Conservation (phyloP, 2,797 vertebrate genomes). For the Heterohyrax brucei region DNA sequence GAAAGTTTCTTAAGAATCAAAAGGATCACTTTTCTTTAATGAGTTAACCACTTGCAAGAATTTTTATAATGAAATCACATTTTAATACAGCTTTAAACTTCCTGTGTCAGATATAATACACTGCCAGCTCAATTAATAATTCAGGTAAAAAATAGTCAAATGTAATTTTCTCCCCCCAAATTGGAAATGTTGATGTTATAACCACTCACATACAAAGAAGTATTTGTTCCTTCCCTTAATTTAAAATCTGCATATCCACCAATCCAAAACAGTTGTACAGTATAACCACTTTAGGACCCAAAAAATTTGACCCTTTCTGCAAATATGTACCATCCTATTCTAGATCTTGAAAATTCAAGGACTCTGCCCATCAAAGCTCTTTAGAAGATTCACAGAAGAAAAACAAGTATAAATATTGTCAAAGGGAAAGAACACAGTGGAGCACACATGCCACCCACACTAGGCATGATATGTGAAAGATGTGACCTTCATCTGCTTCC, state of each 20-base stretch:
- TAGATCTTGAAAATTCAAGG: conserved; percentile 73
- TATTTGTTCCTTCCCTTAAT: conserved; percentile 74
- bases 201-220: conserved; percentile 73
- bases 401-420: conserved; percentile 65
- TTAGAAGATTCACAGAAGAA: conserved; percentile 69
- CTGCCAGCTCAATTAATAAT: conserved; percentile 57
- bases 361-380: conserved; percentile 66
- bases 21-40: conserved; percentile 74
- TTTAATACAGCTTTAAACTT: conserved; percentile 67
- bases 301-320: conserved; percentile 75
- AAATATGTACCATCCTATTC: conserved; percentile 70
- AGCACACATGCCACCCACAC: conserved; percentile 62
- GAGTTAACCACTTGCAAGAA: conserved; percentile 32
- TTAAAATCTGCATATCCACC: conserved; percentile 85
- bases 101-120: conserved; percentile 69
- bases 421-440: conserved; percentile 70
- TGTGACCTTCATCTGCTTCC: conserved; percentile 23
- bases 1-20: conserved; percentile 65
- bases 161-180: conserved; percentile 33
- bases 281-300: conserved; percentile 66
- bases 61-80: conserved; percentile 59
- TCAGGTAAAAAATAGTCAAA: conserved; percentile 67
- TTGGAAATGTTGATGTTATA: conserved; percentile 52
- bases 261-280: conserved; percentile 80
- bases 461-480: conserved; percentile 50